A percentile compares a stretch with the other conserved stretches of the same genome.
These are phyloP conservation scores for Drosophila nannoptera DNA, from an alignment of 1,140 invertebrate species.

Conservation along the genomic window DNA sequence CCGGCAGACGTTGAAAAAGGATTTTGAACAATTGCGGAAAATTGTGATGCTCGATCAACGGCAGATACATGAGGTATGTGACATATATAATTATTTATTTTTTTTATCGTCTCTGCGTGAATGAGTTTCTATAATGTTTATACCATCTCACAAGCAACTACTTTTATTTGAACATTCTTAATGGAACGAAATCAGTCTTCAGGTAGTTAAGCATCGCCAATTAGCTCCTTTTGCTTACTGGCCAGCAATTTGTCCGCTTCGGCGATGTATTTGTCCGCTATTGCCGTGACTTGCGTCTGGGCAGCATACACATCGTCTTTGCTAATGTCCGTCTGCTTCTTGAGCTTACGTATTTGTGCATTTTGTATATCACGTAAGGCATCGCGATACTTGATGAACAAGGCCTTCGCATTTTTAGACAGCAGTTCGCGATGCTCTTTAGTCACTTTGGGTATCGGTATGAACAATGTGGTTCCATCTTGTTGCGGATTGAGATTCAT, in stretches of 20 bases:
- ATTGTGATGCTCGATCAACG: slow-evolving; percentile 54
- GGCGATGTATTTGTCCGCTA: slow-evolving; percentile 84
- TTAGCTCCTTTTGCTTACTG: slow-evolving; percentile 87
- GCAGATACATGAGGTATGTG: slow-evolving; percentile 63
- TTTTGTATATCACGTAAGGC: slow-evolving; percentile 88
- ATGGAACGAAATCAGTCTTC: slow-evolving; percentile 22
- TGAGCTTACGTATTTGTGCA: slow-evolving; percentile 85
- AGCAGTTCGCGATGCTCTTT: slow-evolving; percentile 93
- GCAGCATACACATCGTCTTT: slow-evolving; percentile 84
- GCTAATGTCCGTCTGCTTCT: slow-evolving; percentile 84
- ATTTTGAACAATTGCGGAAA: slow-evolving; percentile 61
- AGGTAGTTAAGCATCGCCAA: slow-evolving; percentile 77
- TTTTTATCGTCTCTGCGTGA: too few species aligned
- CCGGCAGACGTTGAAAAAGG: slow-evolving; percentile 65
- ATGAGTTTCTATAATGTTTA: too few species aligned
- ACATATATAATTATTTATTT: too few species aligned
- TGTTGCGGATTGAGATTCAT: slow-evolving; percentile 97
- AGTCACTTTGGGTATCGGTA: slow-evolving; percentile 94
- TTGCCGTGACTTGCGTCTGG: slow-evolving; percentile 84
- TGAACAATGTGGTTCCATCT: slow-evolving; percentile 92
- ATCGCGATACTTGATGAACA: slow-evolving; percentile 90
- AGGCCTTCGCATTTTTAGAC: slow-evolving; percentile 90
- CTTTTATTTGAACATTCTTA: slow-evolving; percentile 52
- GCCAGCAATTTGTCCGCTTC: slow-evolving; percentile 85
- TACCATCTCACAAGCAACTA: slow-evolving; percentile 16